These are phyloP conservation scores for Cochlearius cochlearius DNA, from an alignment of 2,113 vertebrate genomes.

Conservation along the genomic window DNA sequence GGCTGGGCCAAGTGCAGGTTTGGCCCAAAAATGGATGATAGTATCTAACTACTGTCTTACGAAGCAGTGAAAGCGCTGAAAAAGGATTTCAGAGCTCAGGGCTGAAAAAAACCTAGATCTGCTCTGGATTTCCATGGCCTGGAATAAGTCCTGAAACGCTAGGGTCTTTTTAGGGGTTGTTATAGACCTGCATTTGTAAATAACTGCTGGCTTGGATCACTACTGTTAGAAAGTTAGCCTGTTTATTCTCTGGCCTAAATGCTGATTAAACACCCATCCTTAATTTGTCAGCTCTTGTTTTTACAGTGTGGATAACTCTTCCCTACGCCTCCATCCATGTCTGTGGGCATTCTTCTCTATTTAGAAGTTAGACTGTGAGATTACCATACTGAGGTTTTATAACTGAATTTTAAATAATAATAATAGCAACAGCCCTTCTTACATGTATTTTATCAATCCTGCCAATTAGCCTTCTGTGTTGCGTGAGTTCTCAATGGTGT, in stretches of 20 bases:
- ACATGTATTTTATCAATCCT: neutral
- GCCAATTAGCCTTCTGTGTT: neutral
- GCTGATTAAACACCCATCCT: neutral
- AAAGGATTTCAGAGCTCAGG: neutral
- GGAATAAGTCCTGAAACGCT: neutral
- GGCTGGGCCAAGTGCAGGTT: neutral
- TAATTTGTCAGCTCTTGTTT: neutral
- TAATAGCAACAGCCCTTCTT: neutral
- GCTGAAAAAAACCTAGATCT: neutral
- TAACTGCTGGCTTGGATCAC: neutral
- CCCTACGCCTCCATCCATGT: neutral
- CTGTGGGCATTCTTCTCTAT: neutral
- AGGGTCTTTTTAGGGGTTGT: neutral
- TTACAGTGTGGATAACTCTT: neutral
- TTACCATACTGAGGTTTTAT: neutral
- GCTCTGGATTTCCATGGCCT: neutral
- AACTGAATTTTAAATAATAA: neutral
- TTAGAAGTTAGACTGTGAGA: neutral
- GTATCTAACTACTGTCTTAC: neutral
- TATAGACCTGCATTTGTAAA: neutral
- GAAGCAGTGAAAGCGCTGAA: neutral
- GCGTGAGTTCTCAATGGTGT: neutral
- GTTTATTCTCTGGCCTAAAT: neutral
- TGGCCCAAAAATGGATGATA: neutral
- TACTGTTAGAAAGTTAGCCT: neutral